Evolutionary conservation across 2,888 invertebrate species (phyloP), one percentile per base, ranked within the genome.

Genomic region (Drosophila pseudotakahashii): DNA sequence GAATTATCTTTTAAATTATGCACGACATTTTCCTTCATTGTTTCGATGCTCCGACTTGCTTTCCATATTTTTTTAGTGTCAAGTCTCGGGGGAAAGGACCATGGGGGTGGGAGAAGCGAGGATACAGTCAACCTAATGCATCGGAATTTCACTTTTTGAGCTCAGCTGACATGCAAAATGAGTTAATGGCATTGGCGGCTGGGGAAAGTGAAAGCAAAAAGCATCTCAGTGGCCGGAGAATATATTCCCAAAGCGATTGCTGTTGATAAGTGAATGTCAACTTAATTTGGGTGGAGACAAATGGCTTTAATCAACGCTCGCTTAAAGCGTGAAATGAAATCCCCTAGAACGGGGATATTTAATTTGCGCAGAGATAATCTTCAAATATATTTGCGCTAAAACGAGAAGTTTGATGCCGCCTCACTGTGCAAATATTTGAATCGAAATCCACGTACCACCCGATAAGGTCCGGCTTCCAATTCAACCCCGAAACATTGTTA

Each of bases 21-120:
- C 66, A 68, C 41, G 72, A 63, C 62, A 66, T 64, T 77, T 69
- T 39, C 16, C 32, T 39, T 60, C 59, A 75, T 75, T 73, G 72
- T 72, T 69, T 45, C 58, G 52, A 63, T 51, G 62, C 50, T 48
- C 42, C 51, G 61, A 54, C 41, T 68, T 59, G 50, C 37, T 50
- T 37, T 34, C 32, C 59, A 45, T 70, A 71, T 70, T 59, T 67
- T 74, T 61, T 78, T 68, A 74, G 62, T 81, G 84, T 87, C 79
- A 69, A 55, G 53, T 75, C 77, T 53, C 73, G 11, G 19, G 55
- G 42, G 52, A 54, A 41, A 59, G 60, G 50, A 50, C 16, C 47
- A 41, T 23, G 58, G 48, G 51, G 48, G 51, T 51, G 48, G 51
- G 11, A 26, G 30, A 54, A n/a, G 7, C n/a, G 37, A 37, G 55